A percentile compares a stretch with the other conserved stretches of the same genome.
phyloP scores from a whole-genome alignment of 2,113 vertebrate species.

The Ceyx cyanopectus region DNA sequence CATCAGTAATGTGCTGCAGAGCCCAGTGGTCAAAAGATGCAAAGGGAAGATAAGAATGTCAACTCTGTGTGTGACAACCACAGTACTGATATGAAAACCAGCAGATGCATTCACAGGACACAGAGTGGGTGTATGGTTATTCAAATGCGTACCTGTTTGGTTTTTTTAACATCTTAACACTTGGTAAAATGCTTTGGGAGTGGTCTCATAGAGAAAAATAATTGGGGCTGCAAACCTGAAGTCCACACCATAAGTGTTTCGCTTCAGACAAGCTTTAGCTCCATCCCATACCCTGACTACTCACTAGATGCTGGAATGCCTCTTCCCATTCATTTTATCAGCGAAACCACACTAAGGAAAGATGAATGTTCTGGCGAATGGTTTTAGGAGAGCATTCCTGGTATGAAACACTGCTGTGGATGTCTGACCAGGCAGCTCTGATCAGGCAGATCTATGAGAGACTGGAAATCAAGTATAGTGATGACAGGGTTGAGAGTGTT shows the following conservation, averaged over 20 bases:
- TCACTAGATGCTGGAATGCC: background rate
- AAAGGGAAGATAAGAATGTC: background rate
- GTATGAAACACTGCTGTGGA: background rate
- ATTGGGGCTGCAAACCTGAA: background rate
- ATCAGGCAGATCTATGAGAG: background rate
- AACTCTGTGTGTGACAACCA: background rate
- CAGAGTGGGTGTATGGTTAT: background rate
- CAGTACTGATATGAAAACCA: background rate
- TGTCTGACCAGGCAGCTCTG: background rate
- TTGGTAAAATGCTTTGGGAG: background rate
- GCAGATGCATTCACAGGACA: background rate
- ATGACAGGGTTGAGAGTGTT: too few species aligned
- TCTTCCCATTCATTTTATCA: background rate
- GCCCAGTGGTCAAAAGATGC: background rate
- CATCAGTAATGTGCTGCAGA: background rate
- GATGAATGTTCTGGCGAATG: background rate
- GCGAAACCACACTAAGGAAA: background rate
- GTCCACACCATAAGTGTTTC: background rate
- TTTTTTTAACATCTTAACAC: fast-evolving
- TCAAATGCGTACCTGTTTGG: background rate
- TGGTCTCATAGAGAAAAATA: background rate
- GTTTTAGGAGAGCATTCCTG: background rate
- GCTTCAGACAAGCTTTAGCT: background rate
- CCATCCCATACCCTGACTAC: background rate
- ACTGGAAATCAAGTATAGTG: too few species aligned